Evolutionary conservation across 2,888 invertebrate species (phyloP), one percentile per base, ranked within the genome.

Genomic region (Ichneumon xanthorius): DNA sequence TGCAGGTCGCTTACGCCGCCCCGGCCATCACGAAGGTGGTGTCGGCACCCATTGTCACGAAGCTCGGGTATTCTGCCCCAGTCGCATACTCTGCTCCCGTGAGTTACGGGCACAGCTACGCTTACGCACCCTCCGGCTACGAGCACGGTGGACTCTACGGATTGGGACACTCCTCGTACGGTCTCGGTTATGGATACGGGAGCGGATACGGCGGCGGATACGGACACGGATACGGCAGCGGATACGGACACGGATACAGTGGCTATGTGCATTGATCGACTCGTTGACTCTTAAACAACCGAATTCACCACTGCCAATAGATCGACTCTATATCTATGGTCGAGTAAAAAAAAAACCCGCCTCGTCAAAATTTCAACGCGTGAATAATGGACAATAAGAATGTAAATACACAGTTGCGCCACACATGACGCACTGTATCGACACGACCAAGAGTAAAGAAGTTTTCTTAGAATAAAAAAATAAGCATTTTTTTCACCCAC

Each of bases 11-110:
- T 58, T 88, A 88, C 73, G 87, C 89, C 30, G 89, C 90, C 45
- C 90, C 92, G 72, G 70, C 89, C 1, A 86, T 90, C 0, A 87
- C 91, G 50, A 91, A 92, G 85, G 89, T 91, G 50, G 79, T 86
- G 45, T 53, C 84, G 61, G 85, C 89, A 58, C 89, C 92, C n/a
- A 80, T 88, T 3, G 82, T 91, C 22, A 87, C 89, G 11, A 92
- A 92, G 79, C 82, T 92, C 33, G 90, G 88, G 5, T 92, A 92
- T 79, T 50, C 88, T 45, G 84, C 91, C 9, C 91, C 87, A 7
- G 70, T 89, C 19, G 86, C 88, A 72, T 91, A 89, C 75, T 84
- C 87, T n/a, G 82, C 87, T 22, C 87, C 89, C 40, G 45, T 87
- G 22, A 86, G 85, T 71, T 88, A 90, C 48, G 87, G 88, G 53